phyloP scores from a whole-genome alignment of 2,113 vertebrate genomes.

The Desmodus rotundus region DNA sequence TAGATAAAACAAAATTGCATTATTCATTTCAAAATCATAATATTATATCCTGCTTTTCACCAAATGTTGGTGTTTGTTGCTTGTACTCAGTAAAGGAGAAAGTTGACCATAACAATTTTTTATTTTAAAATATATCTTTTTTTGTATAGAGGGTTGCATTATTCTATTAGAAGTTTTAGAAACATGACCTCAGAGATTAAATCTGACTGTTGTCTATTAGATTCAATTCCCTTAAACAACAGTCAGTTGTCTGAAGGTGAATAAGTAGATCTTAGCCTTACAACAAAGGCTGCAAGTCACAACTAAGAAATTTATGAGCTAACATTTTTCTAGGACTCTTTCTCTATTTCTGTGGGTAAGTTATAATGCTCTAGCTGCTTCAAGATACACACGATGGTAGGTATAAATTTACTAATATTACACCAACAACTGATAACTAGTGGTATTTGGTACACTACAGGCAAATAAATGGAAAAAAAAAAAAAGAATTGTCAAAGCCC shows the following conservation, averaged over 20 bases:
- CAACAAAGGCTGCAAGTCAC: neutral
- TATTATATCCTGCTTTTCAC: neutral
- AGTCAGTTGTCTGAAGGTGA: neutral
- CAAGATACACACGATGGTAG: neutral
- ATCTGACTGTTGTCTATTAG: neutral
- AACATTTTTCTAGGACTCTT: neutral
- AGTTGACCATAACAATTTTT: neutral
- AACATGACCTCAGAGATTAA: neutral
- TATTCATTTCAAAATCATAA: neutral
- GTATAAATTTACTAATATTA: conserved; percentile 6
- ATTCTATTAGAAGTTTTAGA: neutral
- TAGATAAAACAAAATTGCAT: neutral
- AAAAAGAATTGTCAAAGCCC: neutral
- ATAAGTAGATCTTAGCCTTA: neutral
- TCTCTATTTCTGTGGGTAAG: neutral
- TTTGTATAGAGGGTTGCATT: neutral
- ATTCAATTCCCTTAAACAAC: conserved; percentile 28
- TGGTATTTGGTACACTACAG: neutral
- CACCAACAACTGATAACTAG: neutral
- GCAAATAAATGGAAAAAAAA: neutral
- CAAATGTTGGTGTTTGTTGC: neutral
- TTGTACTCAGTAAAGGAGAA: neutral
- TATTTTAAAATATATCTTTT: neutral
- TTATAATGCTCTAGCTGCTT: neutral
- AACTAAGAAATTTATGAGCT: neutral